phyloP scores from a whole-genome alignment of 2,888 invertebrate species.

The Leucozona laternaria region DNA sequence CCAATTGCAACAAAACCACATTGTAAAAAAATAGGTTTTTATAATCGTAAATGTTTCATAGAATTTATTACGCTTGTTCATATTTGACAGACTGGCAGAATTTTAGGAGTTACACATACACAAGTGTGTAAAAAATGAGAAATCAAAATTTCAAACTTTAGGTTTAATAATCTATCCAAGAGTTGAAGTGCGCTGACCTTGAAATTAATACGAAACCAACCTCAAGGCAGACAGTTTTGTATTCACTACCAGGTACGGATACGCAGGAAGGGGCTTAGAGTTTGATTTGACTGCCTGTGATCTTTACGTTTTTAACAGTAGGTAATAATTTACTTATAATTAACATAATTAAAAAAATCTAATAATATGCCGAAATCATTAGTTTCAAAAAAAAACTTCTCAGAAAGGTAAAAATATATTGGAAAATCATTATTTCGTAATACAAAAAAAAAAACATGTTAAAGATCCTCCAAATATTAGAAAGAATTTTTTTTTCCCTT shows the following conservation, averaged over 20 bases:
- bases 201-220: not conserved
- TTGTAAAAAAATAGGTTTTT: not conserved
- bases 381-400: no score
- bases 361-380: no score
- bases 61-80: not conserved
- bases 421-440: no score
- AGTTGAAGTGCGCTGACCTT: not conserved
- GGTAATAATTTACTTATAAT: no score
- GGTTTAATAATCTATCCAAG: not conserved
- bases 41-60: not conserved
- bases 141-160: not conserved
- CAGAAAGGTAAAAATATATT: no score
- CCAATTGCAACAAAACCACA: not conserved
- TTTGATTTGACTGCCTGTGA: no score
- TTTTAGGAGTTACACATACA: not conserved
- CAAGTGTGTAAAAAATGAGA: not conserved
- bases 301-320: no score
- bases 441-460: no score
- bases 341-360: no score
- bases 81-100: not conserved
- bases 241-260: not conserved
- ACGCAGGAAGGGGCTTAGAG: not conserved
- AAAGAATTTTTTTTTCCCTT: no score
- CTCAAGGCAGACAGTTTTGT: not conserved
- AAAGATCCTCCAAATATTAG: no score